A percentile compares a stretch with the other conserved stretches of the same genome.
These are phyloP conservation scores for Idaea biselata DNA, from an alignment of 2,888 invertebrate species.

Conservation along the genomic window DNA sequence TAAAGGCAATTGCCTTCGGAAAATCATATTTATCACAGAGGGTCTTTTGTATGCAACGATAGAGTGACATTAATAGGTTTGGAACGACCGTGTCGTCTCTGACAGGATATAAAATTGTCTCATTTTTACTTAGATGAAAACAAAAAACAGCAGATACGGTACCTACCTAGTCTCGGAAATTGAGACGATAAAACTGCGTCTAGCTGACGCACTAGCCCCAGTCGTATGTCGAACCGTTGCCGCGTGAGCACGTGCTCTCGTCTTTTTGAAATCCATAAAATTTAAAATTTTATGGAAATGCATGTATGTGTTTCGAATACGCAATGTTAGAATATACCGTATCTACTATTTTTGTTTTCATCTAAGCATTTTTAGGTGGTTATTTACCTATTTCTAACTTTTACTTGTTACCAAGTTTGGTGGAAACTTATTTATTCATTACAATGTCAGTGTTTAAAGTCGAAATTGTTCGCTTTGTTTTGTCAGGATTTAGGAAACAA, in stretches of 20 bases:
- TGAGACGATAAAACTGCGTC: too few species aligned
- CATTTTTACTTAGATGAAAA: too few species aligned
- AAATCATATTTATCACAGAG: neutral
- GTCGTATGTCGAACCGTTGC: too few species aligned
- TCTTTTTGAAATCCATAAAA: too few species aligned
- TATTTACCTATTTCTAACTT: neutral
- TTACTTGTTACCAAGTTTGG: neutral
- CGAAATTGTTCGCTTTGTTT: neutral
- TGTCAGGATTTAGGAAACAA: neutral
- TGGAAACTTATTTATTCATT: neutral
- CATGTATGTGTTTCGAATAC: too few species aligned
- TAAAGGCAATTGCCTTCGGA: neutral
- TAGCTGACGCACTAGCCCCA: too few species aligned
- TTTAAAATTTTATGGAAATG: too few species aligned
- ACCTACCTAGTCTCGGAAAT: too few species aligned
- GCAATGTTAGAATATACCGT: too few species aligned
- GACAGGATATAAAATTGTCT: slow-evolving; percentile 2
- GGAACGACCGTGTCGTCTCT: neutral
- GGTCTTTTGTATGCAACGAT: slow-evolving; percentile 3
- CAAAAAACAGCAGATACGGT: too few species aligned
- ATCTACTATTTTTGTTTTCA: too few species aligned
- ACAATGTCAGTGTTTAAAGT: neutral
- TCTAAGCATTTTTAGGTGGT: neutral
- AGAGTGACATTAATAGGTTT: neutral
- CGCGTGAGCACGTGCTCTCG: too few species aligned